Conservation (phyloP, 2,888 invertebrate species). For the Zelleria hepariella region DNA sequence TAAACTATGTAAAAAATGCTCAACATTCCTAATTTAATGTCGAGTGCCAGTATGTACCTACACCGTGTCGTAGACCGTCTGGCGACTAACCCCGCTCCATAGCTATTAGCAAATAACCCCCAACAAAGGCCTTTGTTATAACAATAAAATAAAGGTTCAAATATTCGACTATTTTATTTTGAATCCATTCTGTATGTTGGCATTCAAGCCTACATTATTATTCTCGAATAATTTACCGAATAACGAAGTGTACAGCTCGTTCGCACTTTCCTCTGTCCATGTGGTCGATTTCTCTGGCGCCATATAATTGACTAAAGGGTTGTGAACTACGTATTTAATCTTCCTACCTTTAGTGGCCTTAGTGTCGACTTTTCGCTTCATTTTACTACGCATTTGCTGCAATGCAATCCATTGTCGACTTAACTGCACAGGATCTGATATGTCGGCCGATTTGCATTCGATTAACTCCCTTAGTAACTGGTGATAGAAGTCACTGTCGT, state of each 20-base stretch:
- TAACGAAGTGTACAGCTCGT: slow-evolving; percentile 85
- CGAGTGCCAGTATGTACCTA: too few relatives aligned
- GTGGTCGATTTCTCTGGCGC: slow-evolving; percentile 78
- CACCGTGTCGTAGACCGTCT: too few relatives aligned
- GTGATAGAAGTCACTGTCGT: slow-evolving; percentile 98
- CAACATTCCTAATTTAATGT: too few relatives aligned
- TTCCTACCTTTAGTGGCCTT: slow-evolving; percentile 95
- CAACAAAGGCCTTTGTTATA: background rate
- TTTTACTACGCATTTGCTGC: slow-evolving; percentile 91
- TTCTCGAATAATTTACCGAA: slow-evolving; percentile 78
- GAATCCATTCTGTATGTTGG: slow-evolving; percentile 42
- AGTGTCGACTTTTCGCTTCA: slow-evolving; percentile 94
- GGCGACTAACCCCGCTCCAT: too few relatives aligned
- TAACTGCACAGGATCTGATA: slow-evolving; percentile 87
- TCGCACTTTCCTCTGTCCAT: slow-evolving; percentile 85
- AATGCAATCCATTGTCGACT: slow-evolving; percentile 93
- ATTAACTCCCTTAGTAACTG: slow-evolving; percentile 92
- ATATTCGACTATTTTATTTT: slow-evolving; percentile 27
- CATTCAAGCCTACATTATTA: slow-evolving; percentile 50
- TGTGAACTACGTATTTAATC: slow-evolving; percentile 87
- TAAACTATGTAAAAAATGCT: too few relatives aligned
- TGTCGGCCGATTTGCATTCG: slow-evolving; percentile 88
- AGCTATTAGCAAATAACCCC: too few relatives aligned
- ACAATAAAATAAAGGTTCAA: background rate
- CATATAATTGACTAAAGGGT: slow-evolving; percentile 92